Evolutionary conservation across 2,797 vertebrate species (phyloP).

Genomic region (Morelia viridis): DNA sequence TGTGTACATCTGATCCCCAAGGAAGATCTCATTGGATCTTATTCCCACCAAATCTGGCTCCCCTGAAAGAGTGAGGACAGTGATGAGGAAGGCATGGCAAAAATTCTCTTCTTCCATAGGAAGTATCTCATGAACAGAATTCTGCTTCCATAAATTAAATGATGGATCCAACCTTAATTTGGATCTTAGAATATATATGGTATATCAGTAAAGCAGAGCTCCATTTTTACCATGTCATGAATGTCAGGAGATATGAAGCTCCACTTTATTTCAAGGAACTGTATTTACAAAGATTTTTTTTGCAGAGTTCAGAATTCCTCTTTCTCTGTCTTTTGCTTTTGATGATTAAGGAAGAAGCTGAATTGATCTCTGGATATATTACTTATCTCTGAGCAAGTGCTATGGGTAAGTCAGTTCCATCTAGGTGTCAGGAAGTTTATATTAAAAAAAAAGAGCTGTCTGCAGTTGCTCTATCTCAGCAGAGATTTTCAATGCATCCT

Average conservation of each 20-base stretch:
- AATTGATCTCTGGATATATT: conserved; percentile 67
- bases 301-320: conserved; percentile 53
- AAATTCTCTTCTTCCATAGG: background rate
- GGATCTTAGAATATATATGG: conserved; percentile 49
- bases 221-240: conserved; percentile 51
- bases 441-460: conserved; percentile 86
- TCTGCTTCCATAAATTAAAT: background rate
- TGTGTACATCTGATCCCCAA: background rate
- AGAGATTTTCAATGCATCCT: conserved; percentile 98
- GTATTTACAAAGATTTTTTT: conserved; percentile 55
- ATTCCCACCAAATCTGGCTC: background rate
- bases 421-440: conserved; percentile 94
- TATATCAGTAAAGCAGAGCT: conserved; percentile 50
- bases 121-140: background rate
- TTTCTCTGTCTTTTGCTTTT: conserved; percentile 28
- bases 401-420: conserved; percentile 88
- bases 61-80: background rate
- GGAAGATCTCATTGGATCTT: background rate
- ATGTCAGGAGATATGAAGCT: conserved; percentile 59
- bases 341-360: conserved; percentile 68
- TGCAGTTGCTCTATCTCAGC: conserved; percentile 90
- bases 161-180: background rate
- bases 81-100: background rate
- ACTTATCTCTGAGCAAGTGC: conserved; percentile 77
- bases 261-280: conserved; percentile 57